Percentiles rank a stretch among this genome's conserved stretches.
Conservation (phyloP, 1,140 invertebrate genomes). For the Elymnias hypermnestra region DNA sequence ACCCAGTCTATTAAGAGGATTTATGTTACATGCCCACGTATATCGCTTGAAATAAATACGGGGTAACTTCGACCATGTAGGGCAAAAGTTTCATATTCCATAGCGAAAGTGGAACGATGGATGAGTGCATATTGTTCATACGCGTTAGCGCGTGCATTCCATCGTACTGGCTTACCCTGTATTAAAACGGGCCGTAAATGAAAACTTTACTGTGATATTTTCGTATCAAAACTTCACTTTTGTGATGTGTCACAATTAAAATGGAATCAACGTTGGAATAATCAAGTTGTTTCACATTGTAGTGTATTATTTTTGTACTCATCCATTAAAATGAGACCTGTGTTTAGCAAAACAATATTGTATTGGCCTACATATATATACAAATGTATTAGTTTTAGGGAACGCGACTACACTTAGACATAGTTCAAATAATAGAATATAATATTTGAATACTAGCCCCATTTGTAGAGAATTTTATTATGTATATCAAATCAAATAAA, state of each 20-base stretch:
- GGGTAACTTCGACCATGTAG: slow-evolving; percentile 15
- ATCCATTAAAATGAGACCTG: no score
- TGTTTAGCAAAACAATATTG: neutral
- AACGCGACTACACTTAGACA: no score
- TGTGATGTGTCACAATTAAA: slow-evolving; percentile 1
- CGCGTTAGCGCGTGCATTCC: slow-evolving; percentile 14
- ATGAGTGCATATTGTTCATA: slow-evolving; percentile 22
- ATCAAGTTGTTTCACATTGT: neutral
- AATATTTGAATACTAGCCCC: no score
- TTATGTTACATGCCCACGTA: no score
- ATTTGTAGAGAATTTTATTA: no score
- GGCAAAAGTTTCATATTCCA: slow-evolving; percentile 18
- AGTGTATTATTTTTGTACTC: no score
- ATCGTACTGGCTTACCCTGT: slow-evolving; percentile 1
- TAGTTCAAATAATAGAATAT: no score
- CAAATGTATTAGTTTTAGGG: no score
- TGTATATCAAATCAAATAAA: no score
- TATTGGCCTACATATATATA: no score
- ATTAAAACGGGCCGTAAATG: neutral
- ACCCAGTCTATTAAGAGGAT: neutral
- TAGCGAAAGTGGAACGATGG: slow-evolving; percentile 16
- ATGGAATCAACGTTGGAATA: slow-evolving; percentile 4
- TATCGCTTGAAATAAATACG: no score
- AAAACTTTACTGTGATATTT: neutral
- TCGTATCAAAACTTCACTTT: slow-evolving; percentile 1